These are phyloP conservation scores for Vulpes lagopus DNA, from an alignment of 2,113 vertebrate species.

Conservation along the genomic window DNA sequence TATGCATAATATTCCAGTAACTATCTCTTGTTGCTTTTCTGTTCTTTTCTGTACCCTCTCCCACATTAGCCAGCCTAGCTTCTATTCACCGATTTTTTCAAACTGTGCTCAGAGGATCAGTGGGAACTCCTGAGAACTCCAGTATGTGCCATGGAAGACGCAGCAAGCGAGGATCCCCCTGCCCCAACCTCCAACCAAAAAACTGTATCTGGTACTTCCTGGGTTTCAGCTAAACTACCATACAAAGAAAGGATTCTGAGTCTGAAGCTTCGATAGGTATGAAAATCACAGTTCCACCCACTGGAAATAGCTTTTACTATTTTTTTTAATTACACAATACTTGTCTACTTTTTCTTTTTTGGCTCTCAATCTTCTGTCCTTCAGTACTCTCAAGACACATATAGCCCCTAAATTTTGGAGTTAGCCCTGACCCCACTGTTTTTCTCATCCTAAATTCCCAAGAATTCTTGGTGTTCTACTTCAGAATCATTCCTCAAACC, in stretches of 20 bases:
- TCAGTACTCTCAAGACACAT: not conserved
- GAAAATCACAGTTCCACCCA: not conserved
- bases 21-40: not conserved
- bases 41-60: not conserved
- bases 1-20: not conserved
- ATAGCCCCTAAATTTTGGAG: not conserved
- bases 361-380: not conserved
- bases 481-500: not conserved
- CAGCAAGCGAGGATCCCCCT: not conserved
- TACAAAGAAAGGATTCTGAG: not conserved
- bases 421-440: not conserved
- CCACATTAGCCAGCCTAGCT: not conserved
- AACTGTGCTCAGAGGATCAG: not conserved
- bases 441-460: constrained; percentile 6
- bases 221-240: not conserved
- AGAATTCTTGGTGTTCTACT: not conserved
- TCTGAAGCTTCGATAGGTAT: not conserved
- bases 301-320: not conserved
- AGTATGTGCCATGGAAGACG: not conserved
- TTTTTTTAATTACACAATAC: not conserved
- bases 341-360: not conserved
- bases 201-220: not conserved
- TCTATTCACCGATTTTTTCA: not conserved
- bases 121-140: not conserved
- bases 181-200: not conserved